These are phyloP conservation scores for Cynopterus sphinx DNA, from an alignment of 2,797 vertebrate genomes.

Conservation along the genomic window DNA sequence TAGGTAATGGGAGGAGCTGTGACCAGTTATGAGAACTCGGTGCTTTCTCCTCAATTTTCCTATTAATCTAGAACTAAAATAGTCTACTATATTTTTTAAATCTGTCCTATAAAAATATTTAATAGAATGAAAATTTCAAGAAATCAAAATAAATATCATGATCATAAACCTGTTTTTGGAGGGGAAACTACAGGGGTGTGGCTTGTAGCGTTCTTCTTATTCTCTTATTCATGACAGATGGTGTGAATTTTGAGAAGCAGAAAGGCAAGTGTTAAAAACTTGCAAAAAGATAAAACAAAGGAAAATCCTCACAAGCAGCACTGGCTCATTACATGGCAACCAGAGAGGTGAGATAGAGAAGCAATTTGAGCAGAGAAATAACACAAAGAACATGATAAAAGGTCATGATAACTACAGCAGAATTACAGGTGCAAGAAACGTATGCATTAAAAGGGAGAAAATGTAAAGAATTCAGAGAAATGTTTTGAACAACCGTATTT, in stretches of 20 bases:
- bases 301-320: not conserved
- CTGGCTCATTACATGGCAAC: conserved; percentile 62
- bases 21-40: not conserved
- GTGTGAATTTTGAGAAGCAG: not conserved
- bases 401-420: conserved; percentile 65
- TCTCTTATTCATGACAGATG: not conserved
- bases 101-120: not conserved
- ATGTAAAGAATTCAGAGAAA: conserved; percentile 63
- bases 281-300: conserved; percentile 72
- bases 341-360: conserved; percentile 68
- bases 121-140: conserved; percentile 44
- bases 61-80: not conserved
- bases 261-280: conserved; percentile 72
- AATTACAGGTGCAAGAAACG: conserved; percentile 65
- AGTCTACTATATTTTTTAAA: not conserved
- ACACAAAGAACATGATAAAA: conserved; percentile 71
- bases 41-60: not conserved
- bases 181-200: not conserved
- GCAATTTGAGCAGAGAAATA: conserved; percentile 73
- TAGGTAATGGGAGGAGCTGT: not conserved
- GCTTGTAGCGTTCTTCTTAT: not conserved
- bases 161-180: not conserved
- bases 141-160: conserved; percentile 53
- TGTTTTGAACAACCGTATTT: conserved; percentile 34
- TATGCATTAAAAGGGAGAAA: conserved; percentile 64